Evolutionary conservation across 1,140 invertebrate species (phyloP).

Genomic region (Drosophila parvula): DNA sequence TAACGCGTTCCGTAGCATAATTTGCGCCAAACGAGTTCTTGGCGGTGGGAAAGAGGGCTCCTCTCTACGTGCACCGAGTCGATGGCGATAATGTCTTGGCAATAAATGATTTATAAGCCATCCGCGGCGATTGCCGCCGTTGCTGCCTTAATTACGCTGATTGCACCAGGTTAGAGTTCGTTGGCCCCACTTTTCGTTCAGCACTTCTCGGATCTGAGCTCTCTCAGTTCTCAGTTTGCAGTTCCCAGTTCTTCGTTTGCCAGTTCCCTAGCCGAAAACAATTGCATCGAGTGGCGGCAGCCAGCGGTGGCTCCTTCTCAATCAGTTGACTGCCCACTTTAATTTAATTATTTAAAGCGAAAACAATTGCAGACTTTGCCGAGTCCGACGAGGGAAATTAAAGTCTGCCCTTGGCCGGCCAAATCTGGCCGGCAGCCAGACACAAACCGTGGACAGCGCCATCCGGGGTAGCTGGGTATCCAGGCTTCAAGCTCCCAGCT

Average conservation of each 20-base stretch:
- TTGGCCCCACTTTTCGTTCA: constrained; percentile 44
- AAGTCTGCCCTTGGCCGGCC: constrained; percentile 42
- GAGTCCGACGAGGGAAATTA: constrained; percentile 18
- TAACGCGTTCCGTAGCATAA: constrained; percentile 67
- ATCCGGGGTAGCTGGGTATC: constrained; percentile 5
- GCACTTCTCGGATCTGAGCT: background rate
- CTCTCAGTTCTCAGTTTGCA: background rate
- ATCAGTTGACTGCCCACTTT: constrained; percentile 74
- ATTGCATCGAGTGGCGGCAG: constrained; percentile 58
- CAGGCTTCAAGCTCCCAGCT: constrained; percentile 1
- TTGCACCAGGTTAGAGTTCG: constrained; percentile 58
- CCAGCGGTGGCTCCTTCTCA: constrained; percentile 48
- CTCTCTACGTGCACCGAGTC: constrained; percentile 17
- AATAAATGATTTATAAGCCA: constrained; percentile 74
- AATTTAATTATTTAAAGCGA: constrained; percentile 82
- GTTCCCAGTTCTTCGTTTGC: background rate
- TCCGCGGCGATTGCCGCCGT: constrained; percentile 38
- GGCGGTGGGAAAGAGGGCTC: background rate
- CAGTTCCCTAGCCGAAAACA: constrained; percentile 51
- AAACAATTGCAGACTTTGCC: constrained; percentile 66
- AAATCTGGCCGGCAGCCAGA: constrained; percentile 55
- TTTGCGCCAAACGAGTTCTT: constrained; percentile 70
- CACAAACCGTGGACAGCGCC: constrained; percentile 29
- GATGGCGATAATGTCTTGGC: constrained; percentile 67
- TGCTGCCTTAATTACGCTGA: constrained; percentile 55